These are phyloP conservation scores for Pristionchus pacificus DNA, from an alignment of 1,140 invertebrate genomes.

Conservation along the genomic window DNA sequence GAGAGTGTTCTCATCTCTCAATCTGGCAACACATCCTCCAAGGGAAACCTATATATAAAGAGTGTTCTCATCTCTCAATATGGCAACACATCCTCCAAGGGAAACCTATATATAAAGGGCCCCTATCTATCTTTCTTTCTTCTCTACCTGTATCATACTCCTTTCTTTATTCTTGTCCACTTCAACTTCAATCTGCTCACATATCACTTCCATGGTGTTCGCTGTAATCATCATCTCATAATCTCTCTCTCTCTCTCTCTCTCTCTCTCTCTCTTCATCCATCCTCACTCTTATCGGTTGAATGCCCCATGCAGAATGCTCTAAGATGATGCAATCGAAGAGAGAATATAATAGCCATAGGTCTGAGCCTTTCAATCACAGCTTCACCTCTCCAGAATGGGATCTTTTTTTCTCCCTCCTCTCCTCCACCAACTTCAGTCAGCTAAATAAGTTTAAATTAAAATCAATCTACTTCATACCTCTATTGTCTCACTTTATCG, in stretches of 20 bases:
- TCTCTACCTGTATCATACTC: constrained; percentile 59
- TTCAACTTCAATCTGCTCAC: constrained; percentile 59
- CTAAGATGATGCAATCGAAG: constrained; percentile 61
- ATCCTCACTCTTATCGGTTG: background rate
- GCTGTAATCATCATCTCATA: background rate
- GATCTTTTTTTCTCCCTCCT: background rate
- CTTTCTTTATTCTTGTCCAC: constrained; percentile 61
- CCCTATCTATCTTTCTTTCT: background rate
- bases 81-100: constrained; percentile 17
- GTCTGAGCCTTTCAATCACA: constrained; percentile 40
- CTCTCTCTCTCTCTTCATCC: background rate
- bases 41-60: constrained; percentile 42
- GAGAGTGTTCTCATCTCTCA: constrained; percentile 15
- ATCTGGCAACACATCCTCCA: constrained; percentile 18
- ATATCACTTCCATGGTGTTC: background rate
- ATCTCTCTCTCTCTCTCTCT: background rate
- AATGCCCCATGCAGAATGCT: constrained; percentile 53
- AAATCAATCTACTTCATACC: constrained; percentile 3
- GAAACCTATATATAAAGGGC: constrained; percentile 40
- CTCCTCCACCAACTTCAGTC: background rate
- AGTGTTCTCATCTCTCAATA: background rate
- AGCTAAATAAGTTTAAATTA: background rate
- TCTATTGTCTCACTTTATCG: constrained; percentile 38
- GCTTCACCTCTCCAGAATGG: background rate
- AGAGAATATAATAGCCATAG: constrained; percentile 60